These are phyloP conservation scores for Stomatorhinus ivindoensis DNA, from an alignment of 2,113 vertebrate genomes.

Conservation along the genomic window DNA sequence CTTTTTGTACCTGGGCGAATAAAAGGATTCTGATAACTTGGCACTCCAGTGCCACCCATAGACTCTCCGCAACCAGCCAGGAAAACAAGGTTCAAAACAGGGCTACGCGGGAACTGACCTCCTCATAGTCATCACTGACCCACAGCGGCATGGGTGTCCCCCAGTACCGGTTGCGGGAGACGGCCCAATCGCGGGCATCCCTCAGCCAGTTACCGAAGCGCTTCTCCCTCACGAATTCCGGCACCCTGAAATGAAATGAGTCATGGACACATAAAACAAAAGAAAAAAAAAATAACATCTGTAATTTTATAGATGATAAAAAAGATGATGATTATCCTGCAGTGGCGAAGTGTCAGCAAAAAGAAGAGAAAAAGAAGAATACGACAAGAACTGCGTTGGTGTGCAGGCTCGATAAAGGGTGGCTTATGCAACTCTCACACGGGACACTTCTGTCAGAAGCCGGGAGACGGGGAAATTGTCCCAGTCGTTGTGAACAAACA, in stretches of 20 bases:
- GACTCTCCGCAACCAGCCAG: neutral
- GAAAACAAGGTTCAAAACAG: neutral
- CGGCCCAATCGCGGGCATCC: constrained; percentile 88
- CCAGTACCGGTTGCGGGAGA: constrained; percentile 96
- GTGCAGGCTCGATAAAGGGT: neutral
- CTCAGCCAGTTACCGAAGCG: constrained; percentile 96
- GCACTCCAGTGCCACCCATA: neutral
- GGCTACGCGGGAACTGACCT: constrained; percentile 61
- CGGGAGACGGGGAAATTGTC: neutral
- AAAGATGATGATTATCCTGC: neutral
- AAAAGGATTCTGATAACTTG: neutral
- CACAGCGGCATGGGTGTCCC: constrained; percentile 93
- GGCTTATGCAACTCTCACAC: neutral
- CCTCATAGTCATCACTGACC: constrained; percentile 89
- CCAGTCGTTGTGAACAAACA: neutral
- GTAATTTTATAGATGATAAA: neutral
- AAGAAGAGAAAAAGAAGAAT: neutral
- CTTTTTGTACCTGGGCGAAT: neutral
- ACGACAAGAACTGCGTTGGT: neutral
- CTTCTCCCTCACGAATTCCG: constrained; percentile 90
- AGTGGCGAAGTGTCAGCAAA: neutral
- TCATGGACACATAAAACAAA: neutral
- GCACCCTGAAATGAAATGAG: constrained; percentile 67
- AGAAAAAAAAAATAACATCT: neutral
- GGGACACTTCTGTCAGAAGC: neutral